Base-by-base conservation (phyloP, 2,888 invertebrate genomes). In the Salticus scenicus region DNA sequence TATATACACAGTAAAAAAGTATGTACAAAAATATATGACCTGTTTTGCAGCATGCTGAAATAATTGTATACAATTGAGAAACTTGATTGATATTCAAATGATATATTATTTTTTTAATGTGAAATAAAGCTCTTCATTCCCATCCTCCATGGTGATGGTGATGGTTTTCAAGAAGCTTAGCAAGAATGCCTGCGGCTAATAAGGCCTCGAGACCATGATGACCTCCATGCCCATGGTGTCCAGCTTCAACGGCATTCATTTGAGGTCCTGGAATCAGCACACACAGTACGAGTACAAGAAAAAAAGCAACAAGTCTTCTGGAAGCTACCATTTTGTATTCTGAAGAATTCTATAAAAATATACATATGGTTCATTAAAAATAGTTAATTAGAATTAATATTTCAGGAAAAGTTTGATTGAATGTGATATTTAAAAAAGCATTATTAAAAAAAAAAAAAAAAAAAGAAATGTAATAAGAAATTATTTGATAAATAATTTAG, bases 141-240 rank as follows among this genome's bases (percentile, higher is more conserved):
- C 74, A 71, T 7, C 71, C 71, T n/a, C 75, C 73, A 7, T 80
- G 81, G 57, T 75, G 75, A 24, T 81, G 81, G 10, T 76, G 75
- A 24, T 83, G 77, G 14, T 77, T 42, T 17, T 72, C 57, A 1
- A 83, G 42, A 1, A 83, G 77, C 27, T 83, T 83, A 37, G 83
- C 83, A 8, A 83, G 67, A 57, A 83, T 76, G 24, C 83, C 83
- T 17, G 83, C 83, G 12, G 83, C 83, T 7, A 83, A 41, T 7
- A 83, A 67, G 17, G 77, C 77, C 27, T 83, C 83, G 14, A 83
- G 20, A 1, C 71, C 82, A 0, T 37, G 37, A 33, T 63, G 47
- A 24, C 67, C 67, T 28, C 51, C 30, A 17, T 47, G 31, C 0
- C 73, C 73, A n/a, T 69, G 69, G 33, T 75, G 81, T 14, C 30